These are phyloP conservation scores for Agraylea sexmaculata DNA, from an alignment of 1,140 invertebrate species.

Conservation along the genomic window DNA sequence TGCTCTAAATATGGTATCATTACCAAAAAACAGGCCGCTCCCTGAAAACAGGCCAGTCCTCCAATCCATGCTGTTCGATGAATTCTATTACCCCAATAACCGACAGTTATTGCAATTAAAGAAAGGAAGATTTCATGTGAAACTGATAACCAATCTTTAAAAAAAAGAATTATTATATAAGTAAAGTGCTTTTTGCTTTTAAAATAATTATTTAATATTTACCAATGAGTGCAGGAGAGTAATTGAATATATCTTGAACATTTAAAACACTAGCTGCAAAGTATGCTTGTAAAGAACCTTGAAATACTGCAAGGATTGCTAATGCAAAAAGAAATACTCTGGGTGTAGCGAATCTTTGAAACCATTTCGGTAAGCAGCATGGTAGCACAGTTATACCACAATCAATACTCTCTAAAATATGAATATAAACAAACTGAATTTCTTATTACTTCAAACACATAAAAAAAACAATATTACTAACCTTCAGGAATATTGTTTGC, in stretches of 20 bases:
- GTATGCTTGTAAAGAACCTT: slow-evolving; percentile 43
- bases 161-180: slow-evolving; percentile 10
- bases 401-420: slow-evolving; percentile 42
- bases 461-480: slow-evolving; percentile 4
- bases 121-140: slow-evolving; percentile 42
- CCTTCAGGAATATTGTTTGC: slow-evolving; percentile 19
- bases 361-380: slow-evolving; percentile 38
- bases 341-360: slow-evolving; percentile 45
- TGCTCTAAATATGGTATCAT: slow-evolving; percentile 44
- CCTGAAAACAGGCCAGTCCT: slow-evolving; percentile 43
- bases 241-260: slow-evolving; percentile 37
- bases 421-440: too few relatives aligned
- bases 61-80: slow-evolving; percentile 49
- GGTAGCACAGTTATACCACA: slow-evolving; percentile 45
- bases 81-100: slow-evolving; percentile 47
- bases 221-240: slow-evolving; percentile 40
- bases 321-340: slow-evolving; percentile 40
- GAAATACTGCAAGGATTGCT: slow-evolving; percentile 38
- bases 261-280: slow-evolving; percentile 43
- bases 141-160: slow-evolving; percentile 46
- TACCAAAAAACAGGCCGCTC: slow-evolving; percentile 37
- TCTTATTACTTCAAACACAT: background rate
- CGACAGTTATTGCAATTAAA: slow-evolving; percentile 38
- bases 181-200: background rate
- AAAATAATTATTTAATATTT: slow-evolving; percentile 18